Percentiles rank a stretch among this genome's conserved stretches.
Evolutionary conservation across 2,797 vertebrate genomes (phyloP).

Genomic region (Orestias chungarensis): DNA sequence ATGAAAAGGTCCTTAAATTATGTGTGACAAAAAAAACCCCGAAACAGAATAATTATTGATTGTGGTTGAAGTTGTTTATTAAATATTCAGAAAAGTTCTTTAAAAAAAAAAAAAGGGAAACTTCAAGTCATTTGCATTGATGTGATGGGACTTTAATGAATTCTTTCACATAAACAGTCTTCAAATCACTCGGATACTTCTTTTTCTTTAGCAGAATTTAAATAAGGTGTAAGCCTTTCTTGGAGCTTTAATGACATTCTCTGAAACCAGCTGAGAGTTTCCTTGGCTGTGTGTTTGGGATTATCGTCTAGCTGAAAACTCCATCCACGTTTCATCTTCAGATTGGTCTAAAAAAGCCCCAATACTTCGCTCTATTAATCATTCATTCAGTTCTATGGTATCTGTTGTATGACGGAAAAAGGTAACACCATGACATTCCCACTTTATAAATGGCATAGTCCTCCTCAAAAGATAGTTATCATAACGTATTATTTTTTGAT

Average conservation of each 20-base stretch:
- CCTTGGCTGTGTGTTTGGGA: not conserved
- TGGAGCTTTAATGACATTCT: not conserved
- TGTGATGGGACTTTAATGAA: not conserved
- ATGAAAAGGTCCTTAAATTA: not conserved
- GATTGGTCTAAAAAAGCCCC: not conserved
- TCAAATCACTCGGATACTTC: not conserved
- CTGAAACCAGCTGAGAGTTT: slow-evolving; percentile 1
- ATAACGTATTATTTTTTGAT: too few relatives aligned
- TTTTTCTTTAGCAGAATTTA: not conserved
- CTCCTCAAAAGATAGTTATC: not conserved
- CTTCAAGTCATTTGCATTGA: not conserved
- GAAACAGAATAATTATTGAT: not conserved
- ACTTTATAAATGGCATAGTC: not conserved
- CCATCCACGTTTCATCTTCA: not conserved
- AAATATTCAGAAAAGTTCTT: not conserved
- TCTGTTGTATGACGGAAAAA: not conserved
- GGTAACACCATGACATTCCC: not conserved
- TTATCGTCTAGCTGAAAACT: slow-evolving; percentile 1
- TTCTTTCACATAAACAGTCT: not conserved
- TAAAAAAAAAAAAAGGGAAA: not conserved
- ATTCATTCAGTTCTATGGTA: not conserved
- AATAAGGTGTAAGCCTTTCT: not conserved
- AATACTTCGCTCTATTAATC: not conserved
- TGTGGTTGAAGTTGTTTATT: not conserved
- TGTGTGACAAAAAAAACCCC: not conserved